Evolutionary conservation across 2,113 vertebrate species (phyloP).

Genomic region (Mastomys coucha): DNA sequence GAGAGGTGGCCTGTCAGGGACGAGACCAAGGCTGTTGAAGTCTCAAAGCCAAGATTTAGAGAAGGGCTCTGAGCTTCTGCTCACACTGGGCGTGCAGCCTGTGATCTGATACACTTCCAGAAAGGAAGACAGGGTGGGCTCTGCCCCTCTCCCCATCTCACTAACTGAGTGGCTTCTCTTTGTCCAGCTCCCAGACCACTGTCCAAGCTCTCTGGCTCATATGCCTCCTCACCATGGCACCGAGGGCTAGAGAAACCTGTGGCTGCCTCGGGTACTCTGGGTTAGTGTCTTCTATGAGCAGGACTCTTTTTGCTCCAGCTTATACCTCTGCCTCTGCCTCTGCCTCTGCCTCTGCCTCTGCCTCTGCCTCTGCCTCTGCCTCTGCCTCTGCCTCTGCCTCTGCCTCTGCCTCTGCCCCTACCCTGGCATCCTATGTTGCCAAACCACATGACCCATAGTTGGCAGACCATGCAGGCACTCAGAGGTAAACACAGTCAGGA

Average conservation of each 20-base stretch:
- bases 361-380: too few relatives aligned
- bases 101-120: not conserved
- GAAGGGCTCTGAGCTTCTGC: accelerated
- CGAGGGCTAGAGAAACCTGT: not conserved
- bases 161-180: not conserved
- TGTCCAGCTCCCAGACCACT: accelerated
- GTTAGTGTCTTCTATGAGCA: not conserved
- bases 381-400: too few relatives aligned
- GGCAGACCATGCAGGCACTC: not conserved
- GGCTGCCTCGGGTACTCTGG: not conserved
- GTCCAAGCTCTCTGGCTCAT: too few relatives aligned
- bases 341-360: too few relatives aligned
- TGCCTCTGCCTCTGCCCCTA: not conserved
- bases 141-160: not conserved
- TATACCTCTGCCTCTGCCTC: too few relatives aligned
- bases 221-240: accelerated
- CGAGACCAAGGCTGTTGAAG: not conserved
- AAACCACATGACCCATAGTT: not conserved
- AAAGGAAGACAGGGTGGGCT: not conserved
- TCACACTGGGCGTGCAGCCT: accelerated
- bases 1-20: not conserved
- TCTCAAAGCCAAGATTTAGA: not conserved
- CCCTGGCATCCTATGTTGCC: too few relatives aligned
- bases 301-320: too few relatives aligned
- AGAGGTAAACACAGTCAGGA: not conserved